A percentile compares a stretch with the other conserved stretches of the same genome.
Evolutionary conservation across 2,113 vertebrate genomes (phyloP).

Genomic region (Alligator mississippiensis): DNA sequence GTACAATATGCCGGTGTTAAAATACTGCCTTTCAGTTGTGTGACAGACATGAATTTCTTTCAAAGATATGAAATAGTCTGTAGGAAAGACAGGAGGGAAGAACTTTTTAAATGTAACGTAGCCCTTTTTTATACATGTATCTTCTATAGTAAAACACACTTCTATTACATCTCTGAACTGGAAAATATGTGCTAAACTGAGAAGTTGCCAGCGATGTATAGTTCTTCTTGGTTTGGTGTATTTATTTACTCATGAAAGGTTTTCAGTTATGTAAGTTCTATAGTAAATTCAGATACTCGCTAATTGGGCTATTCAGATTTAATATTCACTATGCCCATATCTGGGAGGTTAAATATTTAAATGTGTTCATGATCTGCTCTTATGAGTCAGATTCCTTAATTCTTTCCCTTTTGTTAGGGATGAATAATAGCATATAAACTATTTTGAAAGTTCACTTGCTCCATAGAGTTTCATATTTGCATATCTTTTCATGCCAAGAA

Average conservation of each 20-base stretch:
- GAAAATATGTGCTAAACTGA: not conserved
- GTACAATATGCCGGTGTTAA: not conserved
- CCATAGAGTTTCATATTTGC: slow-evolving; percentile 7
- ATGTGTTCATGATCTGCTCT: slow-evolving; percentile 3
- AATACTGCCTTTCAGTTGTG: not conserved
- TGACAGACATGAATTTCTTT: not conserved
- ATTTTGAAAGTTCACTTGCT: not conserved
- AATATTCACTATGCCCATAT: not conserved
- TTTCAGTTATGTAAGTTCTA: not conserved
- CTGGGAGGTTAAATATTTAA: slow-evolving; percentile 38
- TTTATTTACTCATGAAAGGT: not conserved
- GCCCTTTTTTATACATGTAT: not conserved
- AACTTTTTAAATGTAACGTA: not conserved
- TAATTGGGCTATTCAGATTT: slow-evolving; percentile 3
- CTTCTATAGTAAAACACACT: not conserved
- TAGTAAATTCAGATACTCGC: not conserved
- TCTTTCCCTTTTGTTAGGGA: slow-evolving; percentile 17
- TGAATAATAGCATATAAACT: slow-evolving; percentile 8
- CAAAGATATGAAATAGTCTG: not conserved
- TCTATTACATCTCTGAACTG: not conserved
- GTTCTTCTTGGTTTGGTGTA: no score
- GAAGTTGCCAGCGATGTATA: not conserved
- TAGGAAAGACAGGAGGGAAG: not conserved
- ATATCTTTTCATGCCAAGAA: not conserved
- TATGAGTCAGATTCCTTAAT: not conserved